Conservation (phyloP, 2,113 vertebrate species). For the Lepisosteus osseus region DNA sequence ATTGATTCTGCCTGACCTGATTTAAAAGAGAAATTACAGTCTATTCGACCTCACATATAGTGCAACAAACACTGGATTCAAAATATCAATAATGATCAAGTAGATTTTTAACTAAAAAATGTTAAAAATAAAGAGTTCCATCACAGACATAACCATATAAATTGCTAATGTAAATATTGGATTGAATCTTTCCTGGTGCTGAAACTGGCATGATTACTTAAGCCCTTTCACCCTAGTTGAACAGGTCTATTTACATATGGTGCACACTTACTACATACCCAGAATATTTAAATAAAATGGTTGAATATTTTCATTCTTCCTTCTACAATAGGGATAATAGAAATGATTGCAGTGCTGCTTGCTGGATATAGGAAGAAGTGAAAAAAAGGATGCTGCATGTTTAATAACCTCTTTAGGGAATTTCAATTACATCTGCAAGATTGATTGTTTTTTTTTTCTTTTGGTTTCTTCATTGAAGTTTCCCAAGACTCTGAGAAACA, state of each 20-base stretch:
- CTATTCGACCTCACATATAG: background rate
- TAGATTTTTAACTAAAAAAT: background rate
- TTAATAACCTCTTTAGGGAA: slow-evolving; percentile 40
- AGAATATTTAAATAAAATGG: too few species aligned
- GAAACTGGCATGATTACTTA: slow-evolving; percentile 16
- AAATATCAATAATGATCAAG: background rate
- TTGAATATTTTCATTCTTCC: too few species aligned
- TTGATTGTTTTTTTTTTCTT: slow-evolving; percentile 25
- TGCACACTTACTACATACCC: too few species aligned
- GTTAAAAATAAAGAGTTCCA: too few species aligned
- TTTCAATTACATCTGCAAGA: slow-evolving; percentile 40
- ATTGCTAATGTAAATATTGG: too few species aligned
- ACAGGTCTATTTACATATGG: slow-evolving; percentile 21
- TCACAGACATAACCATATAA: too few species aligned
- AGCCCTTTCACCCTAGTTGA: slow-evolving; percentile 3
- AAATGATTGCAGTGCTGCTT: too few species aligned
- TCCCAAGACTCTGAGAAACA: background rate
- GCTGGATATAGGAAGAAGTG: background rate
- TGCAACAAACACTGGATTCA: background rate
- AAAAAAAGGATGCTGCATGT: slow-evolving; percentile 24
- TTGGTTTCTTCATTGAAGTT: background rate
- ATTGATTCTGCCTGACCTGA: slow-evolving; percentile 23
- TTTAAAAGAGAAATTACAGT: slow-evolving; percentile 6
- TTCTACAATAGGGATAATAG: too few species aligned
- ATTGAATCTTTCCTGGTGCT: too few species aligned